Evolutionary conservation across 2,888 invertebrate genomes (phyloP).

Genomic region (Aporophyla lueneburgensis): DNA sequence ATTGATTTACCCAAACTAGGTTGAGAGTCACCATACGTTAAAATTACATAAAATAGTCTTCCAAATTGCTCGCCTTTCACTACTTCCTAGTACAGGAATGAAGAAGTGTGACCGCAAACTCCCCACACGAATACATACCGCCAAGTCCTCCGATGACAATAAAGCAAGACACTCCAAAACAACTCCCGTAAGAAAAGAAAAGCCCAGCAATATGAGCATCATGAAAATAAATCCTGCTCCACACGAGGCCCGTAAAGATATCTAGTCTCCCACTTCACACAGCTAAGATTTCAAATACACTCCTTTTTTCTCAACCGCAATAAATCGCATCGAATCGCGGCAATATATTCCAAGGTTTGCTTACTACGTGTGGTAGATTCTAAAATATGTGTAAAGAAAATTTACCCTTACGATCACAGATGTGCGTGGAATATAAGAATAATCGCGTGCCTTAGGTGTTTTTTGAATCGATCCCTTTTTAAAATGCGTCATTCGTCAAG

Average conservation of each 20-base stretch:
- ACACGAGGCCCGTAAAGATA: constrained; percentile 68
- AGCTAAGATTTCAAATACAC: constrained; percentile 73
- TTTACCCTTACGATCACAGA: constrained; percentile 63
- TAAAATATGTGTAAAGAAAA: constrained; percentile 76
- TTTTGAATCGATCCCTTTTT: constrained; percentile 39
- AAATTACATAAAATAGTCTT: too few species aligned
- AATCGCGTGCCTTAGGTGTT: constrained; percentile 29
- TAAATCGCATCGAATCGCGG: constrained; percentile 74
- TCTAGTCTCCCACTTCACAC: constrained; percentile 62
- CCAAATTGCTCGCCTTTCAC: background rate
- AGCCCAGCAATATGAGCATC: constrained; percentile 57
- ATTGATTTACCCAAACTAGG: too few species aligned
- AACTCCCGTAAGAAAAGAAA: constrained; percentile 50
- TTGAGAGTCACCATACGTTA: background rate
- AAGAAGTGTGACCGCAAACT: background rate
- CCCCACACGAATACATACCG: background rate
- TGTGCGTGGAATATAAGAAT: constrained; percentile 55
- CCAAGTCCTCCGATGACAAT: constrained; percentile 25
- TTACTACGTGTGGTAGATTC: constrained; percentile 77
- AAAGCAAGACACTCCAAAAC: constrained; percentile 45
- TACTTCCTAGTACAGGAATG: too few species aligned
- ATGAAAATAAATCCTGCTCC: constrained; percentile 68
- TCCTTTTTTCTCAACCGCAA: constrained; percentile 72
- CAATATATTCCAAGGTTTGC: constrained; percentile 76
- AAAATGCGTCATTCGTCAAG: constrained; percentile 42